Conservation (phyloP, 2,113 vertebrate genomes). For the Furnarius figulus region DNA sequence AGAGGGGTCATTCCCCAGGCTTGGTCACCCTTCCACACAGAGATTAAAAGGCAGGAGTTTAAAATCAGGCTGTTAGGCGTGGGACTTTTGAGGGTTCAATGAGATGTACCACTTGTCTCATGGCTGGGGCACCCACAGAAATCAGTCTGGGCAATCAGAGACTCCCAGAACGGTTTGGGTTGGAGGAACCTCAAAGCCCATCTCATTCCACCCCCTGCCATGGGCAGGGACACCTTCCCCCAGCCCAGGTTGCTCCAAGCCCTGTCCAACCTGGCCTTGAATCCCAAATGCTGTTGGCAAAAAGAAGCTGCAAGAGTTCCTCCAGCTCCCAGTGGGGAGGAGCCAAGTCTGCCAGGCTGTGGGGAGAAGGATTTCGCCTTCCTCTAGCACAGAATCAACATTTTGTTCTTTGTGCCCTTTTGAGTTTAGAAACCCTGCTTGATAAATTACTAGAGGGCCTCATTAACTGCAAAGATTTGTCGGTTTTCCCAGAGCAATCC, state of each 20-base stretch:
- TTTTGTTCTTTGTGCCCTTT: not conserved
- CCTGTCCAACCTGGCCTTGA: not conserved
- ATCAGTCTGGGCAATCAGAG: not conserved
- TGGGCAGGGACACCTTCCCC: not conserved
- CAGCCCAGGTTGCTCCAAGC: not conserved
- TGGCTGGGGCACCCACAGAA: not conserved
- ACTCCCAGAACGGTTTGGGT: not conserved
- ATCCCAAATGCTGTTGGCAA: not conserved
- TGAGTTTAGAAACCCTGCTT: conserved; percentile 26
- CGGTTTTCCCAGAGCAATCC: conserved; percentile 72
- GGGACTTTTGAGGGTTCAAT: not conserved
- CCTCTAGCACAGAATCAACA: not conserved
- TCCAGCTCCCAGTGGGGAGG: not conserved
- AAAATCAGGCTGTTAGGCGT: not conserved
- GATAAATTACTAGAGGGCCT: conserved; percentile 64
- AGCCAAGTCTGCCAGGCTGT: not conserved
- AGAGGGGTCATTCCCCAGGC: not conserved
- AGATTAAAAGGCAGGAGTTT: not conserved
- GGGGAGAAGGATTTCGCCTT: not conserved
- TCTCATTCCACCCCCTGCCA: not conserved
- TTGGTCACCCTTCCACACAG: not conserved
- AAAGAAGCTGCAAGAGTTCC: not conserved
- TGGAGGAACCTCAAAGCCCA: not conserved
- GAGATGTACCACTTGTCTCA: rapidly evolving
- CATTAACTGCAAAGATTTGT: conserved; percentile 68